Evolutionary conservation across 2,888 invertebrate species (phyloP).

Genomic region (Agrilus biguttatus): DNA sequence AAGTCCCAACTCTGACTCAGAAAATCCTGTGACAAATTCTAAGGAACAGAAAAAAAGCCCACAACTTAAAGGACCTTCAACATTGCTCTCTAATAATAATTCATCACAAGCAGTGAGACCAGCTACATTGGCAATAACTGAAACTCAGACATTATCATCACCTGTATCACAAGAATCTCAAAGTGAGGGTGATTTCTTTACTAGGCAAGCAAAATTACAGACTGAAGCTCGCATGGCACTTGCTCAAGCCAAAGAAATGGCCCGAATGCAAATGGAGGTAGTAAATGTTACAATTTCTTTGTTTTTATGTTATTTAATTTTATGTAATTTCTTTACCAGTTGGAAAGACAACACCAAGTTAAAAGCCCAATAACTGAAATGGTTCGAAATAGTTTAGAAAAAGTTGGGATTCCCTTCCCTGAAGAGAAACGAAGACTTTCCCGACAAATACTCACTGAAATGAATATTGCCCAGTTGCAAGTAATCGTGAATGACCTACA

Average conservation of each 20-base stretch:
- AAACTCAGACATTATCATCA: conserved; percentile 35
- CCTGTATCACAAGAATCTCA: conserved; percentile 25
- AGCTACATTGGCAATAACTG: conserved; percentile 27
- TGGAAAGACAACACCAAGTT: conserved; percentile 52
- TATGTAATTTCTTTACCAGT: conserved; percentile 19
- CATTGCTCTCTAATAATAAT: not conserved
- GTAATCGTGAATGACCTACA: conserved; percentile 91
- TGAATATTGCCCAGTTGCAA: conserved; percentile 88
- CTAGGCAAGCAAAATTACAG: conserved; percentile 67
- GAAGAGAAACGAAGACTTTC: conserved; percentile 72
- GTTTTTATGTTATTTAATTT: no score
- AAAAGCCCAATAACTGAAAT: conserved; percentile 77
- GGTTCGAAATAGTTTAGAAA: conserved; percentile 63
- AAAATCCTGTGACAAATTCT: conserved; percentile 33
- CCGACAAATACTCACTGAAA: conserved; percentile 73
- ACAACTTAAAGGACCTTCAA: conserved; percentile 12
- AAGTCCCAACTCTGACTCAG: conserved; percentile 61
- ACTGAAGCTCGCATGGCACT: conserved; percentile 78
- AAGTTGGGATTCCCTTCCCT: conserved; percentile 72
- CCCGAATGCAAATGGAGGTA: conserved; percentile 82
- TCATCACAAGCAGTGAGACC: conserved; percentile 16
- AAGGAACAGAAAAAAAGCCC: conserved; percentile 22
- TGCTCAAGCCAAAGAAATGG: conserved; percentile 83
- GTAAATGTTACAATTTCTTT: not conserved
- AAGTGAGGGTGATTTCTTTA: conserved; percentile 65